Base-by-base conservation (phyloP, 2,888 invertebrate species). In the Esperia sulphurella region DNA sequence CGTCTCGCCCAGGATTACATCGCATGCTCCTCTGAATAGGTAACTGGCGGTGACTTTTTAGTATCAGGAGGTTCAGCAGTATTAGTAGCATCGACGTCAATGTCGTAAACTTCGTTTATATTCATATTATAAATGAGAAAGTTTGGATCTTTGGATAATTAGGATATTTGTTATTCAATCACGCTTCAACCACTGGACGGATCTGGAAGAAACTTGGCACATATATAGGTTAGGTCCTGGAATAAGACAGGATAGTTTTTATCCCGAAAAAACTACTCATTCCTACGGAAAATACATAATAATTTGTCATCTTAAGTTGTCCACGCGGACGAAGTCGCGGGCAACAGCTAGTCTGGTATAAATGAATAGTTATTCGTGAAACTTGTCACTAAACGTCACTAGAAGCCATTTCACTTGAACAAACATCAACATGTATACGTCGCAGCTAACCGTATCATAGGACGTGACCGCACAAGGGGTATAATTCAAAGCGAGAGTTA, bases 1-100 rank as follows among this genome's bases (percentile, higher is more conserved):
- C 80, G 81, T 75, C 82, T 78, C 79, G 75, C 78, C 74, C 73
- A 65, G 87, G 87, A 88, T 88, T 87, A 88, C 80, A 79, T 75
- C 75, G 85, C 76, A 77, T 75, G 85, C 85, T 82, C 75, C 75
- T 73, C 68, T 84, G 84, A 85, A 86, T 87, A 77, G 81, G 79
- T 80, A 85, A 86, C 80, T 74, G 74, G 68, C 68, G 64, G 71
- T 81, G 83, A 83, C 85, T 84, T 79, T 74, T 73, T 66, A 14
- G 39, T 29, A 31, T 38, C 45, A 21, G 12, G 8, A 28, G 1
- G 8, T 12, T 29, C 12, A 30, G 30, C n/a, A 41, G n/a, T 29
- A 29, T 41, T 30, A 37, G 28, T 37, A 7, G 21, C n/a, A 9
- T 7, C 3, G 4, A n/a, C 10, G 14, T 1, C 39, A 14, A 6